Conservation (phyloP, 2,113 vertebrate genomes). For the Chiloscyllium plagiosum region DNA sequence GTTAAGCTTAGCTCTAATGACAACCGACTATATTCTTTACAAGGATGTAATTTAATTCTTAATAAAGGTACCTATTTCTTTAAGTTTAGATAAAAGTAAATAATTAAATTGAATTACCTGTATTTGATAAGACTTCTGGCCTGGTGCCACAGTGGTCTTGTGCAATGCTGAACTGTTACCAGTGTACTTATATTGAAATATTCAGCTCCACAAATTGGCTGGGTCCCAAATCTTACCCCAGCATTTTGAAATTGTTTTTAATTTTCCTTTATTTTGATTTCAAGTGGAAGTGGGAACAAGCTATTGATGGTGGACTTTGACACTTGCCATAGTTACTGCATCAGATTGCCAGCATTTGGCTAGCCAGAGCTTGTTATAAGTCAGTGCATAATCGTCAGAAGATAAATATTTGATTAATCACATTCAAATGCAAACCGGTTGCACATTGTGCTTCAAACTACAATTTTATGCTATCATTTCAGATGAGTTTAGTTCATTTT, state of each 20-base stretch:
- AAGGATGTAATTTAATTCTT: conserved; percentile 37
- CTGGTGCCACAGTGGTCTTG: conserved; percentile 30
- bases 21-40: conserved; percentile 23
- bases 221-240: neutral
- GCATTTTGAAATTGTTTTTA: neutral
- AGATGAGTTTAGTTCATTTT: conserved; percentile 31
- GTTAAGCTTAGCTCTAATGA: conserved; percentile 19
- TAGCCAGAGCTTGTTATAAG: neutral
- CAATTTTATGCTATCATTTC: conserved; percentile 29
- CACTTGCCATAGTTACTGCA: neutral
- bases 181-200: neutral
- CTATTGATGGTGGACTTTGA: neutral
- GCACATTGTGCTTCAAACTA: conserved; percentile 22
- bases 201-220: neutral
- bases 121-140: conserved; percentile 18
- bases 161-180: neutral
- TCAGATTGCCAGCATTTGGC: neutral
- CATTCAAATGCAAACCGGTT: neutral
- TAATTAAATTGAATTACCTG: neutral
- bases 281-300: neutral
- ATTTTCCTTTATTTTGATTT: neutral
- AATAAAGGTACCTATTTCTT: conserved; percentile 22
- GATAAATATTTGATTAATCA: neutral
- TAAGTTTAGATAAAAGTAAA: conserved; percentile 19
- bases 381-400: neutral